A percentile compares a stretch with the other conserved stretches of the same genome.
phyloP scores from a whole-genome alignment of 2,113 vertebrate genomes.

The Beaufortia kweichowensis region DNA sequence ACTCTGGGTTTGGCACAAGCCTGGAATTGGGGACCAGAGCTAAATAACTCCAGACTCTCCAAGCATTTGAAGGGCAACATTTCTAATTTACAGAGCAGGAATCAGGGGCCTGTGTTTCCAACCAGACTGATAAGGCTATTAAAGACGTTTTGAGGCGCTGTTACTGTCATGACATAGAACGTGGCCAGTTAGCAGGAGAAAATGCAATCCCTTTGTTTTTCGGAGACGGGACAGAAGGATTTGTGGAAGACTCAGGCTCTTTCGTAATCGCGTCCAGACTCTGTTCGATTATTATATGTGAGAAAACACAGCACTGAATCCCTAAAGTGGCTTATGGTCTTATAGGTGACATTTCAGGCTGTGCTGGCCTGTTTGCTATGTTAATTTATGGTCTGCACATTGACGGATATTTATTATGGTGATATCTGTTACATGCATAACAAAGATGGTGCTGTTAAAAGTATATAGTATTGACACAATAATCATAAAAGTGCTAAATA shows the following conservation, averaged over 20 bases:
- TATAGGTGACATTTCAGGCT: slow-evolving; percentile 35
- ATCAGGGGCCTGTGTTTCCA: slow-evolving; percentile 55
- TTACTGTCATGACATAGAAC: slow-evolving; percentile 46
- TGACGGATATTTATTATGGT: neutral
- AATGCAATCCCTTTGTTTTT: slow-evolving; percentile 52
- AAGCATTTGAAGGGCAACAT: slow-evolving; percentile 67
- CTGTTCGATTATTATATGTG: slow-evolving; percentile 52
- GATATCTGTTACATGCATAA: neutral
- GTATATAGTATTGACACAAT: neutral
- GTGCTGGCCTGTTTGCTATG: neutral
- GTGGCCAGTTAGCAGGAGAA: slow-evolving; percentile 46
- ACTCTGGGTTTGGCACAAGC: slow-evolving; percentile 61
- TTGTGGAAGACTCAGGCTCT: slow-evolving; percentile 47
- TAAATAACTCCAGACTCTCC: slow-evolving; percentile 66
- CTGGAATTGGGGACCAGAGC: slow-evolving; percentile 62
- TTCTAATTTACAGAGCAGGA: slow-evolving; percentile 59
- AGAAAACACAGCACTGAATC: slow-evolving; percentile 35
- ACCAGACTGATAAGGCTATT: slow-evolving; percentile 63
- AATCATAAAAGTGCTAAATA: neutral
- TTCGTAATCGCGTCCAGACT: slow-evolving; percentile 54
- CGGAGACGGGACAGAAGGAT: slow-evolving; percentile 55
- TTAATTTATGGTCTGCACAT: neutral
- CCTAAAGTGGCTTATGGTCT: slow-evolving; percentile 47
- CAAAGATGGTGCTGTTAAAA: neutral
- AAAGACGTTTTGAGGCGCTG: slow-evolving; percentile 51